These are phyloP conservation scores for Trachops cirrhosus DNA, from an alignment of 2,797 vertebrate genomes.

Conservation along the genomic window DNA sequence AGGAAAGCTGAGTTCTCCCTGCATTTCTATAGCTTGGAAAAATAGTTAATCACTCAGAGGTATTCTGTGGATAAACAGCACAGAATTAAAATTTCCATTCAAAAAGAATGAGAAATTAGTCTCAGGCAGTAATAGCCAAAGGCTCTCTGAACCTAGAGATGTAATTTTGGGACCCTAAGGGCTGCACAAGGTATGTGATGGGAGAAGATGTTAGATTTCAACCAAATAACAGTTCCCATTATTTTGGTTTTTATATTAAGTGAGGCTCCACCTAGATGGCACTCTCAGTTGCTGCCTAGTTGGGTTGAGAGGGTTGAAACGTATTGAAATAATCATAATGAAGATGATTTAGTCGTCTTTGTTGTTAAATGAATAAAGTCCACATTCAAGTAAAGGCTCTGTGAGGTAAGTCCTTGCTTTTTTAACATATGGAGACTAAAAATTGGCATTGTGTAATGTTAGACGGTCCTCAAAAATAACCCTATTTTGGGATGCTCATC, in stretches of 20 bases:
- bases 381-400: neutral
- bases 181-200: neutral
- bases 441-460: neutral
- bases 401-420: neutral
- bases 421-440: neutral
- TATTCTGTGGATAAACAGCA: neutral
- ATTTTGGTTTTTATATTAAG: neutral
- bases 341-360: neutral
- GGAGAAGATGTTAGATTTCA: neutral
- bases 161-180: neutral
- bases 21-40: neutral
- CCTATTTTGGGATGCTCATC: neutral
- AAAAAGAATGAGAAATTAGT: neutral
- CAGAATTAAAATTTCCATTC: conserved; percentile 8
- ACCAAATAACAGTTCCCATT: neutral
- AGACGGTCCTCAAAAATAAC: neutral
- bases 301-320: neutral
- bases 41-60: neutral
- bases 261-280: neutral
- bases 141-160: neutral
- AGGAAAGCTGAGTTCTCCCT: neutral
- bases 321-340: neutral
- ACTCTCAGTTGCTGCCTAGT: neutral
- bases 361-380: neutral
- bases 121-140: neutral